These are phyloP conservation scores for Nomada fabriciana DNA, from an alignment of 2,888 invertebrate genomes.

Conservation along the genomic window DNA sequence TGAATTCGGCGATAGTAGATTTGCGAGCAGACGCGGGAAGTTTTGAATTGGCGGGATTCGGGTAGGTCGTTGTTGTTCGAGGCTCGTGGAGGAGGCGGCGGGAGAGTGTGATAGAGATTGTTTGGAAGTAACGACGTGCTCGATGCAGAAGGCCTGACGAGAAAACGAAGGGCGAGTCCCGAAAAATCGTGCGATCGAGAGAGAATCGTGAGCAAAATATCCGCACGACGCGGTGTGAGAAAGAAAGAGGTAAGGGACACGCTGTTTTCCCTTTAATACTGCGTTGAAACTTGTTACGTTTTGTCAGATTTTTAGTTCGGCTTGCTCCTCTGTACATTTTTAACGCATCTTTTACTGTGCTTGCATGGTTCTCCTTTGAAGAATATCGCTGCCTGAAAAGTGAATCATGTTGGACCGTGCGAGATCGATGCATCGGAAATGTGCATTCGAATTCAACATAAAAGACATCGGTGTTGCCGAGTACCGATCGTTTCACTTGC, in stretches of 20 bases:
- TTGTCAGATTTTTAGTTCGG: no score
- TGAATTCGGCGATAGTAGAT: neutral
- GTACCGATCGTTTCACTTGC: no score
- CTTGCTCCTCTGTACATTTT: no score
- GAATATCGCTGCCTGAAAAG: no score
- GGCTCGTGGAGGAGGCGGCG: neutral
- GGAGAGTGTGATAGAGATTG: neutral
- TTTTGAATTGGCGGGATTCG: conserved; percentile 3
- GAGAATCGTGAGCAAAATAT: conserved; percentile 20
- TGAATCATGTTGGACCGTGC: no score
- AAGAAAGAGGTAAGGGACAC: conserved; percentile 37
- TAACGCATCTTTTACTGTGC: no score
- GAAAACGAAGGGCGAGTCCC: conserved; percentile 11
- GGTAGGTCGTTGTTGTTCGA: neutral
- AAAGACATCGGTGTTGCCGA: no score
- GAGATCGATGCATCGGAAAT: no score
- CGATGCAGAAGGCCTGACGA: conserved; percentile 9
- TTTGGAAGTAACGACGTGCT: neutral
- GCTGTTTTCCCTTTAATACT: neutral
- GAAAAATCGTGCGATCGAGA: conserved; percentile 8
- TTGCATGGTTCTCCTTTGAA: no score
- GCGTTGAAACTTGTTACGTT: neutral
- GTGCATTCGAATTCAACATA: no score
- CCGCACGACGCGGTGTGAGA: neutral
- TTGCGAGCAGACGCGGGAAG: neutral